Evolutionary conservation across 2,797 vertebrate genomes (phyloP).

Genomic region (Diplodus puntazzo): DNA sequence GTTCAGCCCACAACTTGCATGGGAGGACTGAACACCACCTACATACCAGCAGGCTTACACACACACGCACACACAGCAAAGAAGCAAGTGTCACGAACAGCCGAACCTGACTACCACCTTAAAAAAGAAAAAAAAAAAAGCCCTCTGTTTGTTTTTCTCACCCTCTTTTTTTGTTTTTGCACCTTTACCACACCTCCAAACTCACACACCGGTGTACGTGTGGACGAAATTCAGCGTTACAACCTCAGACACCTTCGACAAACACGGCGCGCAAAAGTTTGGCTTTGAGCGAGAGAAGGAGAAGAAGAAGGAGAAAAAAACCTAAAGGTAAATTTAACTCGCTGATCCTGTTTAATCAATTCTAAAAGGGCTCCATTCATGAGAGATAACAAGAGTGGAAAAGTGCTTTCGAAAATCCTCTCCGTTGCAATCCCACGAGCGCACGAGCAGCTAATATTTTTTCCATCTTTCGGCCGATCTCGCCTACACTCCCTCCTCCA

Average conservation of each 20-base stretch:
- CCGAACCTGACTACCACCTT: conserved; percentile 39
- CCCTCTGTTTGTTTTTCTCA: conserved; percentile 44
- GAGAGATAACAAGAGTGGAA: conserved; percentile 52
- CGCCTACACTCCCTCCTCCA: conserved; percentile 76
- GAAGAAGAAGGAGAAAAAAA: neutral
- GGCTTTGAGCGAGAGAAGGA: neutral
- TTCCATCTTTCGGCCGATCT: conserved; percentile 73
- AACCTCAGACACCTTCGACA: conserved; percentile 60
- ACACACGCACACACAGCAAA: conserved; percentile 27
- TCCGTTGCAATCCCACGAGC: conserved; percentile 58
- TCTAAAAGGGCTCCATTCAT: conserved; percentile 65
- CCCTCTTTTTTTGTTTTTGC: conserved; percentile 42
- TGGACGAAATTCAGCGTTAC: conserved; percentile 56
- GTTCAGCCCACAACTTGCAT: conserved; percentile 78
- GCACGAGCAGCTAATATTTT: conserved; percentile 69
- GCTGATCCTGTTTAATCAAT: conserved; percentile 56
- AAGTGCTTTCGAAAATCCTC: conserved; percentile 52
- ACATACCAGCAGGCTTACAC: conserved; percentile 70
- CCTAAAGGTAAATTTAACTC: conserved; percentile 35
- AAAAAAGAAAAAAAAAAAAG: conserved; percentile 30
- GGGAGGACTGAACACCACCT: conserved; percentile 73
- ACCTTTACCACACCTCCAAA: conserved; percentile 32
- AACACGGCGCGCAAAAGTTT: conserved; percentile 51
- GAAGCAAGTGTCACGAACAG: conserved; percentile 44
- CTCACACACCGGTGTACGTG: conserved; percentile 16